Conservation (phyloP, 2,113 vertebrate species). For the Aspidoscelis tigris region DNA sequence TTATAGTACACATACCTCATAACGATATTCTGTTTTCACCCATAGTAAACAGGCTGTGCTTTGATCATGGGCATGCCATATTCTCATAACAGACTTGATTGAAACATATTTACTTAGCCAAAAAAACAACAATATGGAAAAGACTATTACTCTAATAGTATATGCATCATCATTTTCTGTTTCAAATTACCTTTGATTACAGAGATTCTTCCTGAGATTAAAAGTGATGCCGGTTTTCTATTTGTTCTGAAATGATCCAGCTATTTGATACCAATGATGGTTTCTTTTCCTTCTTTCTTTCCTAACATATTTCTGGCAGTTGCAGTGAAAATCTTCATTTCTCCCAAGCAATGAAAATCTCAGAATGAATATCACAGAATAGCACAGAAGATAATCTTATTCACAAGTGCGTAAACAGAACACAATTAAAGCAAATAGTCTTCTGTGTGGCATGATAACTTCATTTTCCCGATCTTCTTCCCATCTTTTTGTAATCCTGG, state of each 20-base stretch:
- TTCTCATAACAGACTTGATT: background rate
- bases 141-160: background rate
- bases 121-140: background rate
- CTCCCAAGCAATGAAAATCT: background rate
- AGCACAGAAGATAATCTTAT: background rate
- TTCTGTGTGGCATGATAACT: background rate
- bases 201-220: background rate
- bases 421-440: background rate
- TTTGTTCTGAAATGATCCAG: slow-evolving; percentile 4
- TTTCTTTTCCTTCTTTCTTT: background rate
- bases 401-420: background rate
- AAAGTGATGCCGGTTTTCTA: slow-evolving; percentile 22
- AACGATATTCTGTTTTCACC: too few relatives aligned
- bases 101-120: background rate
- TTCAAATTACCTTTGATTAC: slow-evolving; percentile 2
- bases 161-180: background rate
- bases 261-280: background rate
- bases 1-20: too few relatives aligned
- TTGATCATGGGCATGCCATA: background rate
- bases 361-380: background rate
- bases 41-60: too few relatives aligned
- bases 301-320: slow-evolving; percentile 8
- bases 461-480: too few relatives aligned
- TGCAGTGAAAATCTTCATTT: background rate
- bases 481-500: background rate